Percentiles rank a stretch among this genome's conserved stretches.
These are phyloP conservation scores for Doryteuthis pealeii DNA, from an alignment of 1,140 invertebrate genomes.

Conservation along the genomic window DNA sequence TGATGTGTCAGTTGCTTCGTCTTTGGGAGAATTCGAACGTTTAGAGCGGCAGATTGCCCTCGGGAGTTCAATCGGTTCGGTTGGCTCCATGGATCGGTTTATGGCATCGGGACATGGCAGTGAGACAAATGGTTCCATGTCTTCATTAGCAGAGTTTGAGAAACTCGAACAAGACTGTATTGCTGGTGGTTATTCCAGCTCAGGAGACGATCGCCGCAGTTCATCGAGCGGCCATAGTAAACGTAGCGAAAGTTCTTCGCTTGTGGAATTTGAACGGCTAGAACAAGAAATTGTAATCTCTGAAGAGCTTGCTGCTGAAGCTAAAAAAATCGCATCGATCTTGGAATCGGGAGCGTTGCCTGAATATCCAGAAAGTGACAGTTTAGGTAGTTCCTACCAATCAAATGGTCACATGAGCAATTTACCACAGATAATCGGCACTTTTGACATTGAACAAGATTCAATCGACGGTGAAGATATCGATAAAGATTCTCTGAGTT, in stretches of 20 bases:
- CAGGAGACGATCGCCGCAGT: slow-evolving; percentile 38
- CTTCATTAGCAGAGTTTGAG: slow-evolving; percentile 54
- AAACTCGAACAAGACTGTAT: slow-evolving; percentile 45
- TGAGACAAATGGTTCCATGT: slow-evolving; percentile 63
- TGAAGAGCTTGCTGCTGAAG: slow-evolving; percentile 54
- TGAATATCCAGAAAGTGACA: slow-evolving; percentile 21
- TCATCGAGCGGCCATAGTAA: slow-evolving; percentile 37
- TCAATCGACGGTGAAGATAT: slow-evolving; percentile 49
- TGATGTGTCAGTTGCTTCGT: slow-evolving; percentile 87
- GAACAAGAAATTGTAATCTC: slow-evolving; percentile 49
- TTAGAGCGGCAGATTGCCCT: slow-evolving; percentile 83
- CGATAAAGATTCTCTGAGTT: slow-evolving; percentile 57
- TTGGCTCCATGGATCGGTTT: slow-evolving; percentile 53
- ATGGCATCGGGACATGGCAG: slow-evolving; percentile 28
- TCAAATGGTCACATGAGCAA: not conserved
- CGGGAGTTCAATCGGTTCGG: slow-evolving; percentile 57
- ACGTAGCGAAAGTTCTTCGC: slow-evolving; percentile 58
- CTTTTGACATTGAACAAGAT: slow-evolving; percentile 50
- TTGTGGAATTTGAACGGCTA: slow-evolving; percentile 56
- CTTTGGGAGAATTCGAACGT: slow-evolving; percentile 90
- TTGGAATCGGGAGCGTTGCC: slow-evolving; percentile 80
- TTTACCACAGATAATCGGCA: not conserved
- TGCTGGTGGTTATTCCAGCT: slow-evolving; percentile 17
- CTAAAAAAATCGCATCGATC: slow-evolving; percentile 66
- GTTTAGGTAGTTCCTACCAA: slow-evolving; percentile 22